These are phyloP conservation scores for Numenius arquata DNA, from an alignment of 2,113 vertebrate genomes.

Conservation along the genomic window DNA sequence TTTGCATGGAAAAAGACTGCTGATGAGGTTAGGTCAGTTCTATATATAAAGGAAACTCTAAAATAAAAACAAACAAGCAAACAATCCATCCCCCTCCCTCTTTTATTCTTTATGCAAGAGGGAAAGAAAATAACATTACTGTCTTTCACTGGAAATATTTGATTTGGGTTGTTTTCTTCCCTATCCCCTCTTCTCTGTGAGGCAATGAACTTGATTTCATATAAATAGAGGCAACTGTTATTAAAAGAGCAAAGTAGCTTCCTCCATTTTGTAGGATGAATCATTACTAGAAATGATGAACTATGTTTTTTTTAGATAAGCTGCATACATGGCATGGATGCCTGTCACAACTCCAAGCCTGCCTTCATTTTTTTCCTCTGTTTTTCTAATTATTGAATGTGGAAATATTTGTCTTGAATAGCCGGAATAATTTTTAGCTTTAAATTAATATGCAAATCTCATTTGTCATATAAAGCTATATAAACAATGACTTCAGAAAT, in stretches of 20 bases:
- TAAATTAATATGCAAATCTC: constrained; percentile 10
- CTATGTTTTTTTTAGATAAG: background rate
- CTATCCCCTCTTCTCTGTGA: background rate
- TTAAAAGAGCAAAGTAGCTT: background rate
- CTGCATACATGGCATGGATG: background rate
- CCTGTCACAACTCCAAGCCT: background rate
- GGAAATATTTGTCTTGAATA: background rate
- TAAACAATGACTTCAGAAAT: constrained; percentile 11
- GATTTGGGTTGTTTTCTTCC: background rate
- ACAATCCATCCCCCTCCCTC: background rate
- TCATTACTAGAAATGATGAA: background rate
- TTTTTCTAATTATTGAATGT: background rate
- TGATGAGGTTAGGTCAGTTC: background rate
- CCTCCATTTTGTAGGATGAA: background rate
- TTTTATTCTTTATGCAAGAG: background rate
- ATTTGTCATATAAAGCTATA: background rate
- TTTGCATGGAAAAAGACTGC: background rate
- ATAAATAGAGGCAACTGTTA: background rate
- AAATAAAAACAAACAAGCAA: background rate
- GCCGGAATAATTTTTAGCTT: background rate
- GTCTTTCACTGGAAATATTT: background rate
- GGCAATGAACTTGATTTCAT: background rate
- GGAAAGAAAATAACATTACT: constrained; percentile 19
- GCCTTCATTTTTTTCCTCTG: background rate
- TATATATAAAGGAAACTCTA: background rate